Base-by-base conservation (phyloP, 2,888 invertebrate genomes). In the Calephelis perditalis region DNA sequence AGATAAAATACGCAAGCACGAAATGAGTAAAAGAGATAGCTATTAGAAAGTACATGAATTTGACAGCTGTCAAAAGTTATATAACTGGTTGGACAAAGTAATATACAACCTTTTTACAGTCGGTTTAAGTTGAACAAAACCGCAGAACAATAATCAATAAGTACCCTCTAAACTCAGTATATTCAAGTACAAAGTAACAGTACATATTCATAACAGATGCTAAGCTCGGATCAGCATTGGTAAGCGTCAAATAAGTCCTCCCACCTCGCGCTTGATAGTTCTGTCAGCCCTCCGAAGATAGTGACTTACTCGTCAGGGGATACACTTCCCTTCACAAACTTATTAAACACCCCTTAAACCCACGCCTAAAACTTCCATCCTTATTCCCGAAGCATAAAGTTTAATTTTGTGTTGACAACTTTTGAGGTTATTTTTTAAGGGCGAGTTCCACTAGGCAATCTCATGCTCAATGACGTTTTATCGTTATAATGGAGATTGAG, bases 401-500 rank as follows among this genome's bases (percentile, higher is more conserved):
- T 59, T 10, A 71, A 60, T 67, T 61, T 81, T 15, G 65, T 7
- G 0, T 56, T 60, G 7, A 66, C 44, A 40, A 7, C 5, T 64
- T 58, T 1, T 12, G 7, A 55, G 44, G 46, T 43, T 46, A 63
- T 61, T 63, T 60, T 61, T 63, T 64, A 58, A 62, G 62, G 65
- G 62, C 56, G 60, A 61, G 56, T 52, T 62, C 74, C 73, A 73
- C 73, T 71, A 78, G 77, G 79, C 84, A 84, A 86, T 86, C 84
- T 85, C 79, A 84, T 82, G 86, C 84, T 81, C 82, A 81, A 85
- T 85, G 84, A 84, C 83, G 80, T 80, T 84, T 84, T 85, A 85
- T 85, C 81, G 85, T 78, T 77, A 81, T 85, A 86, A 86, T 84
- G 83, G 78, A 84, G 81, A 86, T 86, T 84, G 72, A 64, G 70